Base-by-base conservation (phyloP, 2,113 vertebrate genomes). In the Pycnonotus jocosus region DNA sequence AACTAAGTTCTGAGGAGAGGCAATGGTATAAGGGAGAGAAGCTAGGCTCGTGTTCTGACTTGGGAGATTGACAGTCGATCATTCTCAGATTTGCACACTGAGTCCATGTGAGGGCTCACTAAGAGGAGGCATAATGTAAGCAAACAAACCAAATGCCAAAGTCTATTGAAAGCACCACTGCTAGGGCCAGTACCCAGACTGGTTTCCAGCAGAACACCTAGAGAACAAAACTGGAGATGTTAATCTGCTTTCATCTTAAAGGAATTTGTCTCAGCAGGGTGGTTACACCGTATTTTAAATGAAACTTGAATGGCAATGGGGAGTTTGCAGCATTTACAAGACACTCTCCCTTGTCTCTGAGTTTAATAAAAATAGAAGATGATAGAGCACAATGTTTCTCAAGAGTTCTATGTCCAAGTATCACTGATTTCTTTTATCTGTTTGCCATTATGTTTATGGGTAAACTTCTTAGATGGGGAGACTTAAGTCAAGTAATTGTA, bases 171-270 rank as follows among this genome's bases (percentile, higher is more conserved):
- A 61, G 48, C 70, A 51, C 15, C 6, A 31, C 40, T 86, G 25
- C 51, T 88, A 57, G 54, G 94, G 73, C 50, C 50, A 70, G 15
- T 62, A 58, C 33, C 47, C 65, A 81, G 40, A 23, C 47, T 88
- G 58, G 90, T 94, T 97, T 95, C 71, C 86, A 90, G 23, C 28
- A 71, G 54, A 84, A 96, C 78, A 97, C 83, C 56, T 94, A 31
- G 15, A 76, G 64, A 66, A 92, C 82, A 90, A 90, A 96, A 97
- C 95, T 92, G 96, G 93, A 96, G 33, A 64, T 30, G 28, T 74
- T 87, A 76, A 85, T 74, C 51, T 93, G 31, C 58, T 69, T 62
- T 88, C 69, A 51, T 96, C 91, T 70, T 92, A 93, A 92, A 95
- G 88, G 16, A 82, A 65, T 81, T 85, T 65, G 42, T 81, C 83